Evolutionary conservation across 1,140 invertebrate species (phyloP).

Genomic region (Drosophila tropicalis): DNA sequence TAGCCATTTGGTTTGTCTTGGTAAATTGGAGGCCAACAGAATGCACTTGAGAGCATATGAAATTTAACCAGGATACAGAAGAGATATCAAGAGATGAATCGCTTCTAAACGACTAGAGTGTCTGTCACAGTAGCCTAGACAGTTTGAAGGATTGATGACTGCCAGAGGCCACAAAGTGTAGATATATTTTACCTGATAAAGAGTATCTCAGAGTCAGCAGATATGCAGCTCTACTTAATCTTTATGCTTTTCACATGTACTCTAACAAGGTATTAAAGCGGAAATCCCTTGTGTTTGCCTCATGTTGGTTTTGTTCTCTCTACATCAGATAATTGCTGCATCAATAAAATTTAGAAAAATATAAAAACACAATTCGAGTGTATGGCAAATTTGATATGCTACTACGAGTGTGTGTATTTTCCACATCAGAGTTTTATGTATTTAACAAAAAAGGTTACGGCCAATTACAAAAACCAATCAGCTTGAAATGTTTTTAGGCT

Average conservation of each 20-base stretch:
- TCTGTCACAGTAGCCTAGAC: neutral
- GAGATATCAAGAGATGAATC: neutral
- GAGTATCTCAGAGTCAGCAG: neutral
- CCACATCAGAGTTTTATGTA: conserved; percentile 16
- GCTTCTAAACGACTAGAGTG: neutral
- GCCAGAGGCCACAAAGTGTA: neutral
- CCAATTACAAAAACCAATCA: conserved; percentile 72
- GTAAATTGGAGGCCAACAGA: too few relatives aligned
- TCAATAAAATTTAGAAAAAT: conserved; percentile 48
- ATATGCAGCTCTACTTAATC: neutral
- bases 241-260: too few relatives aligned
- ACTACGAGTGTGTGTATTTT: conserved; percentile 2
- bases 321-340: conserved; percentile 46
- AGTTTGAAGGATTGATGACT: neutral
- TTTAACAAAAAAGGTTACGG: conserved; percentile 37
- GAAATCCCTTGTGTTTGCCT: neutral
- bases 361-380: conserved; percentile 13
- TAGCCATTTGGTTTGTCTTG: too few relatives aligned
- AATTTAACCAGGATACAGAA: neutral
- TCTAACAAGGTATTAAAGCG: neutral
- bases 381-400: neutral
- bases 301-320: too few relatives aligned
- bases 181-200: neutral
- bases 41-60: neutral
- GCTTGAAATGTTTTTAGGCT: conserved; percentile 57